These are phyloP conservation scores for Aleiodes leptofemur DNA, from an alignment of 2,888 invertebrate genomes.

Conservation along the genomic window DNA sequence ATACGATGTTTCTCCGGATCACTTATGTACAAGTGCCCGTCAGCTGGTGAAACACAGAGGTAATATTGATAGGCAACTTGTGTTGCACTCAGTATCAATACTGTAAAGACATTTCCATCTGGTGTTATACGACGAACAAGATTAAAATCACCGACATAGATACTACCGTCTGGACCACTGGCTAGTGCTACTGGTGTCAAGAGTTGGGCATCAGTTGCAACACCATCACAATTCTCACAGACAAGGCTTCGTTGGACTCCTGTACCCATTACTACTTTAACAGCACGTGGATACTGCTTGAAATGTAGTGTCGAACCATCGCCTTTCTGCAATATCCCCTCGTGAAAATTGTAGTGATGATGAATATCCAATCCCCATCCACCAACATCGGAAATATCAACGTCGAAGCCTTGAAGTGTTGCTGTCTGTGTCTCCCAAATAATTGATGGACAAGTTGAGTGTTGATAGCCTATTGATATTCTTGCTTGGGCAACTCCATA, in stretches of 20 bases:
- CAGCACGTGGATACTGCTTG: constrained; percentile 92
- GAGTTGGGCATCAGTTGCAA: constrained; percentile 90
- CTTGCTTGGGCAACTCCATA: constrained; percentile 92
- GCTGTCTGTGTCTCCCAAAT: constrained; percentile 98
- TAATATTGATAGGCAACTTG: constrained; percentile 98
- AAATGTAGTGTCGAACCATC: constrained; percentile 96
- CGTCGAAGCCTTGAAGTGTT: constrained; percentile 95
- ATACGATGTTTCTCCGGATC: constrained; percentile 96
- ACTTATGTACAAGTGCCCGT: constrained; percentile 96
- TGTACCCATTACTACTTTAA: constrained; percentile 95
- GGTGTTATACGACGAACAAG: constrained; percentile 93
- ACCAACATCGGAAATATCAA: constrained; percentile 97
- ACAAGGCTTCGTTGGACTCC: constrained; percentile 90
- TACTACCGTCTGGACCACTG: constrained; percentile 95
- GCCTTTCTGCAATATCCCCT: constrained; percentile 97
- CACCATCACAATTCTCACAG: constrained; percentile 91
- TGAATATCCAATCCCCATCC: constrained; percentile 99
- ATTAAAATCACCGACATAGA: constrained; percentile 98
- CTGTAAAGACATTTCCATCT: constrained; percentile 92
- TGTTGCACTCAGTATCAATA: constrained; percentile 92
- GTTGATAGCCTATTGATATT: constrained; percentile 96
- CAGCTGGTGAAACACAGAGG: constrained; percentile 96
- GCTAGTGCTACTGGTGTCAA: constrained; percentile 96
- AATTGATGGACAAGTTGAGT: constrained; percentile 88
- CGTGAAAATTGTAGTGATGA: constrained; percentile 99